These are phyloP conservation scores for Parotocinclus haroldoi DNA, from an alignment of 2,797 vertebrate genomes.

Conservation along the genomic window DNA sequence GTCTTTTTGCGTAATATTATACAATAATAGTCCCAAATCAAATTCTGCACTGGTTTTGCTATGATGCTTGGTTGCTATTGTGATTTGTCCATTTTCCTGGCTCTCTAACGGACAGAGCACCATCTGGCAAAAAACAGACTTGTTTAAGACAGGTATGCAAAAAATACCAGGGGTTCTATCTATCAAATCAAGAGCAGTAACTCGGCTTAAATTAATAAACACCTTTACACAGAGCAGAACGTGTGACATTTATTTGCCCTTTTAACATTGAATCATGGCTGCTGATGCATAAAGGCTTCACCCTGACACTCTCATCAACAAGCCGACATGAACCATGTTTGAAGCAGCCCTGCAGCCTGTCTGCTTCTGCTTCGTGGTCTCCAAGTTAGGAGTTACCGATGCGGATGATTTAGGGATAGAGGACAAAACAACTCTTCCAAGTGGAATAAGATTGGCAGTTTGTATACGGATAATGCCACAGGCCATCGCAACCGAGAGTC, in stretches of 20 bases:
- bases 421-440: neutral
- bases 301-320: conserved; percentile 14
- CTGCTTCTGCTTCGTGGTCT: neutral
- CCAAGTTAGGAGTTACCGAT: neutral
- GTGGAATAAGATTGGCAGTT: too few relatives aligned
- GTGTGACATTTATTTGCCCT: neutral
- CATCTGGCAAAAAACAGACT: too few relatives aligned
- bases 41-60: too few relatives aligned
- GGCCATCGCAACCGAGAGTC: too few relatives aligned
- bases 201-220: conserved; percentile 27
- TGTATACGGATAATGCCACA: too few relatives aligned
- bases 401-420: neutral
- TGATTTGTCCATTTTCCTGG: too few relatives aligned
- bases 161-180: neutral
- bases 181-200: conserved; percentile 21
- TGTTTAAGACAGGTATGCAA: too few relatives aligned
- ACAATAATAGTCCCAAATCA: too few relatives aligned
- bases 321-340: neutral
- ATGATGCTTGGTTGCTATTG: too few relatives aligned
- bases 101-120: too few relatives aligned
- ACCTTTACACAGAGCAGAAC: neutral
- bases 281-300: neutral
- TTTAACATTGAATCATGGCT: neutral
- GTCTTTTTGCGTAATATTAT: too few relatives aligned
- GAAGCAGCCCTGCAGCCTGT: neutral